A percentile compares a stretch with the other conserved stretches of the same genome.
Evolutionary conservation across 2,113 vertebrate genomes (phyloP).

Genomic region (Isurus oxyrinchus): DNA sequence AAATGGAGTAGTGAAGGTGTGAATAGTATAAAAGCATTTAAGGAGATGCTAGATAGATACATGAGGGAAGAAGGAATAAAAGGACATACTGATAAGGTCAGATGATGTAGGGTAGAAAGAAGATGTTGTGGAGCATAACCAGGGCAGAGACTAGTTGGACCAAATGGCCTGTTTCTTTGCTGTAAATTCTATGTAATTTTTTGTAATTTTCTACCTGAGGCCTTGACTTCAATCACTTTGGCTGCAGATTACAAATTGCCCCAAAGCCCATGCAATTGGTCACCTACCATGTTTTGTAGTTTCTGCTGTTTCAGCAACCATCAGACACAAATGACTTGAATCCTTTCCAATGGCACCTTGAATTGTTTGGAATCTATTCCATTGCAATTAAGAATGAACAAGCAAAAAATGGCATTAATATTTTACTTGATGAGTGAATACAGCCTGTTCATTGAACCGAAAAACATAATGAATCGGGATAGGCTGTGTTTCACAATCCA

Average conservation of each 20-base stretch:
- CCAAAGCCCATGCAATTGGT: not conserved
- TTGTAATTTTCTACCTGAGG: not conserved
- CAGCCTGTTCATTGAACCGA: not conserved
- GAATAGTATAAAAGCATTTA: not conserved
- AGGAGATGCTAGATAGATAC: not conserved
- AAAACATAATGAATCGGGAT: not conserved
- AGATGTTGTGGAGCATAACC: not conserved
- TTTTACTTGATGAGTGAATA: not conserved
- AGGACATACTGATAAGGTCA: not conserved
- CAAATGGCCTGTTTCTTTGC: not conserved
- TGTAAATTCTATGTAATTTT: too few species aligned
- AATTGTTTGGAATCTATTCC: not conserved
- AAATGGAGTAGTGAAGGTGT: not conserved
- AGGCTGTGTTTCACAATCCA: not conserved
- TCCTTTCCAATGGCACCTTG: not conserved
- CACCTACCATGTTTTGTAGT: not conserved
- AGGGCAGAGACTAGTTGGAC: not conserved
- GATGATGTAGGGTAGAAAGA: not conserved
- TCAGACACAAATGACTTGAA: not conserved
- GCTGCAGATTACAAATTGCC: not conserved
- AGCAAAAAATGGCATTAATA: constrained; percentile 30
- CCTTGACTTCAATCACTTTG: not conserved
- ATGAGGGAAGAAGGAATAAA: not conserved
- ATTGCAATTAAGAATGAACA: not conserved
- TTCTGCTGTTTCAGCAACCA: not conserved